Conservation (phyloP, 2,113 vertebrate species). For the Marmota monax region DNA sequence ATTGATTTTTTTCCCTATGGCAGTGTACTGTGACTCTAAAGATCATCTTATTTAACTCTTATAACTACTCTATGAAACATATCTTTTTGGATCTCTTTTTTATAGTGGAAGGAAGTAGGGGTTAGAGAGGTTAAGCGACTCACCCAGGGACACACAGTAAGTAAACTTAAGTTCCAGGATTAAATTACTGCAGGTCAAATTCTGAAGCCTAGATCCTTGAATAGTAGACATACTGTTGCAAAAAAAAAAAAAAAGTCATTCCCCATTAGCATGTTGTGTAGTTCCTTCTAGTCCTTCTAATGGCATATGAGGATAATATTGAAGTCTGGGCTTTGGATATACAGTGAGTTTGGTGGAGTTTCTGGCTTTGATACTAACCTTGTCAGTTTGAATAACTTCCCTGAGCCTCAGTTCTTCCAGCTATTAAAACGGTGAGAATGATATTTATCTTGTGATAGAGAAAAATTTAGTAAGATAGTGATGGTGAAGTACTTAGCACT, state of each 20-base stretch:
- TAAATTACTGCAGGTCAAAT: neutral
- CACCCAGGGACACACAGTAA: neutral
- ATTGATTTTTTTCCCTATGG: neutral
- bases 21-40: neutral
- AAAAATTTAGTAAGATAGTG: neutral
- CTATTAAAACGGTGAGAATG: constrained; percentile 15
- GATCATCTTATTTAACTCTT: neutral
- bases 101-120: neutral
- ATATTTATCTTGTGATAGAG: neutral
- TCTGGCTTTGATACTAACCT: constrained; percentile 2
- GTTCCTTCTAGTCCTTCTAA: neutral
- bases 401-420: neutral
- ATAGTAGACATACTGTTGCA: neutral
- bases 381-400: neutral
- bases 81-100: neutral
- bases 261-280: neutral
- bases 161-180: neutral
- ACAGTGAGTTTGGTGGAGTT: neutral
- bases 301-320: neutral
- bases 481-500: neutral
- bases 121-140: neutral
- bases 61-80: neutral
- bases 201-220: neutral
- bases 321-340: neutral
- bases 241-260: neutral